Evolutionary conservation across 2,797 vertebrate species (phyloP).

Genomic region (Premnoplex brunnescens): DNA sequence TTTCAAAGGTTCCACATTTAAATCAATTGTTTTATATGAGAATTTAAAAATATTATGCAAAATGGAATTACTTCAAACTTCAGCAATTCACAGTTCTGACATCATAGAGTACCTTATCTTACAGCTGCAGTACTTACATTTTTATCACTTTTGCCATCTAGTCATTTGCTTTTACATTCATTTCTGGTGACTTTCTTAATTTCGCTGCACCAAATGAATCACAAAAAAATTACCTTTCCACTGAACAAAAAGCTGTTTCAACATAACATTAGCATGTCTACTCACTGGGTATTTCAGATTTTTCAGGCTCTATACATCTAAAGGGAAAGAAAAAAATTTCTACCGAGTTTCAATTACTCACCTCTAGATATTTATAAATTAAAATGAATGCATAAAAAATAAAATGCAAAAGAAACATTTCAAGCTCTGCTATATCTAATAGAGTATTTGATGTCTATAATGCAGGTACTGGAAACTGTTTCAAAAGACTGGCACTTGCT

Average conservation of each 20-base stretch:
- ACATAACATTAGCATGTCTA: neutral
- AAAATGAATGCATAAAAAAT: neutral
- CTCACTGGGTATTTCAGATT: neutral
- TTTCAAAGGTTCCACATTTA: constrained; percentile 39
- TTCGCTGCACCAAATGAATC: neutral
- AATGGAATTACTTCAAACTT: constrained; percentile 52
- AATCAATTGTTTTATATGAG: constrained; percentile 33
- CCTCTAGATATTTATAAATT: constrained; percentile 10
- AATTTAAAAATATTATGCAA: constrained; percentile 35
- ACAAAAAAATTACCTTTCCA: neutral
- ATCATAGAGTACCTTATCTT: neutral
- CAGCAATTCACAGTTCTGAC: neutral
- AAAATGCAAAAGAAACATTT: neutral
- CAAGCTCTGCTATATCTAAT: neutral
- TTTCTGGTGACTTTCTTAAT: constrained; percentile 42
- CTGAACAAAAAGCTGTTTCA: neutral
- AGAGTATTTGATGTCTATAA: neutral
- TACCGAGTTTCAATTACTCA: neutral
- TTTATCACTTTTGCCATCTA: constrained; percentile 52
- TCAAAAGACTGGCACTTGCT: neutral
- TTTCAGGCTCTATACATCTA: neutral
- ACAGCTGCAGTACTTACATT: neutral
- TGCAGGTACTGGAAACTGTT: neutral
- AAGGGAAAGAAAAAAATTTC: neutral
- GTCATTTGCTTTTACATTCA: constrained; percentile 19